These are phyloP conservation scores for Alfaro cultratus DNA, from an alignment of 2,797 vertebrate species.

Conservation along the genomic window DNA sequence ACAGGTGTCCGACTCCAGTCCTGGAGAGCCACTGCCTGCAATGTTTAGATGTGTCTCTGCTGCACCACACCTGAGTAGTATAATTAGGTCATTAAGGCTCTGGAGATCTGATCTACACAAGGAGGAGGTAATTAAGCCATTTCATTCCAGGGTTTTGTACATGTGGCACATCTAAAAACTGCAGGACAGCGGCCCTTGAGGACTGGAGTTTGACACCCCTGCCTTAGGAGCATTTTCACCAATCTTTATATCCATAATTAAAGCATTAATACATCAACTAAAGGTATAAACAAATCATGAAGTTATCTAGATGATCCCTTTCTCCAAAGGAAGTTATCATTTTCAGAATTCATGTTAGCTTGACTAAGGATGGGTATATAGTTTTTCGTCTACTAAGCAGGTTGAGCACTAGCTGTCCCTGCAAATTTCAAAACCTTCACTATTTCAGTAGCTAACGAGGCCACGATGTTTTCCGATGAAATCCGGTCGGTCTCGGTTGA, in stretches of 20 bases:
- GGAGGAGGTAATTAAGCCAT: no score
- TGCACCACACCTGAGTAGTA: no score
- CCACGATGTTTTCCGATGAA: neutral
- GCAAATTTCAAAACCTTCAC: neutral
- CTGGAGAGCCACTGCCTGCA: no score
- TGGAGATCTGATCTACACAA: no score
- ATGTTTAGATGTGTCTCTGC: no score
- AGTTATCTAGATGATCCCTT: neutral
- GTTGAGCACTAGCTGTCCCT: neutral
- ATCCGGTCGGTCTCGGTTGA: neutral
- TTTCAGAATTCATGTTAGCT: neutral
- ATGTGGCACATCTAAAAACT: no score
- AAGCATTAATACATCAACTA: neutral
- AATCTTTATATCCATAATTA: neutral
- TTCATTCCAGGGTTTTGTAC: no score
- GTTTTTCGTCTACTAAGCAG: neutral
- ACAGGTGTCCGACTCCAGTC: no score
- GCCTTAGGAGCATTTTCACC: no score
- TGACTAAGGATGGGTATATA: neutral
- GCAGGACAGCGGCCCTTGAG: no score
- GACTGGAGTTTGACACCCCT: no score
- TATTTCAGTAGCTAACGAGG: neutral
- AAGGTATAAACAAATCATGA: neutral
- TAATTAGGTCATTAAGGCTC: no score
- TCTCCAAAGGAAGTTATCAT: neutral